A percentile compares a stretch with the other conserved stretches of the same genome.
These are phyloP conservation scores for Andrena chrysosceles DNA, from an alignment of 2,888 invertebrate genomes.

Conservation along the genomic window DNA sequence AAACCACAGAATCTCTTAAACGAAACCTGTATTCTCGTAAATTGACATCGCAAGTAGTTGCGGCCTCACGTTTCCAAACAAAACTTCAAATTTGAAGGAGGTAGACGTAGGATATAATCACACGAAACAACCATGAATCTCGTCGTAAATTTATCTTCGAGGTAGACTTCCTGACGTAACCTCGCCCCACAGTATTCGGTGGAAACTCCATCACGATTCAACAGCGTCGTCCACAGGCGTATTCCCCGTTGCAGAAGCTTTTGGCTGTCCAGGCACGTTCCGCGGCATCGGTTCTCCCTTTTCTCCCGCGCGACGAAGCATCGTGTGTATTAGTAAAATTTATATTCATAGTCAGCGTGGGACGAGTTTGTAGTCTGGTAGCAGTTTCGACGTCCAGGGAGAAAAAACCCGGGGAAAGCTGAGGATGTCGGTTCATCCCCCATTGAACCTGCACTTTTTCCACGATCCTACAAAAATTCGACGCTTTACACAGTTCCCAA, in stretches of 20 bases:
- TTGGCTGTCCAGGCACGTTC: constrained; percentile 26
- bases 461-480: not conserved
- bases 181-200: not conserved
- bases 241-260: constrained; percentile 10
- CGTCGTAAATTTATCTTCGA: not conserved
- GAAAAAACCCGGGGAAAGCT: not conserved
- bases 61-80: not conserved
- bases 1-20: too few species aligned
- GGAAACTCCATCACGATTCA: constrained; percentile 7
- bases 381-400: not conserved
- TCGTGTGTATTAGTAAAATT: constrained; percentile 28
- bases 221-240: not conserved
- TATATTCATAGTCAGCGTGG: constrained; percentile 26
- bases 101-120: not conserved
- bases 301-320: not conserved
- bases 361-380: constrained; percentile 2
- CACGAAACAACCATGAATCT: not conserved
- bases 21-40: too few species aligned
- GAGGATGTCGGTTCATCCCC: not conserved
- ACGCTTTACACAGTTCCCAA: not conserved
- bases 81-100: not conserved
- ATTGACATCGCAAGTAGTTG: too few species aligned
- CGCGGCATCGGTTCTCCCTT: constrained; percentile 4
- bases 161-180: not conserved
- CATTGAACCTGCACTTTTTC: not conserved